Conservation (phyloP, 1,140 invertebrate species). For the Zaprionus africanus region DNA sequence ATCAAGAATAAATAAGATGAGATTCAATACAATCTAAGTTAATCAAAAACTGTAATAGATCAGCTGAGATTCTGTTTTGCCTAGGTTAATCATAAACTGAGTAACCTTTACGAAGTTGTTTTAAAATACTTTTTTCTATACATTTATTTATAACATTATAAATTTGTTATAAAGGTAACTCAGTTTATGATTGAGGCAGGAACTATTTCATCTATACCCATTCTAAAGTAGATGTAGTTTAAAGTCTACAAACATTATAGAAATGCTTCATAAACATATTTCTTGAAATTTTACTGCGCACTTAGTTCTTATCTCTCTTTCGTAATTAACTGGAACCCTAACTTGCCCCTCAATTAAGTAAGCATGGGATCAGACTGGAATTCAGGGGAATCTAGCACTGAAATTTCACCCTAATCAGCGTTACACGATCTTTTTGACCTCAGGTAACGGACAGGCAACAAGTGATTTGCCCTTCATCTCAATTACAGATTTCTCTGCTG, state of each 20-base stretch:
- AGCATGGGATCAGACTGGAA: neutral
- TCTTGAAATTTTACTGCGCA: neutral
- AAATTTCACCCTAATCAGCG: neutral
- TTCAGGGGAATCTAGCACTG: neutral
- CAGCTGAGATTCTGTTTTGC: neutral
- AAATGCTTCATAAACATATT: too few relatives aligned
- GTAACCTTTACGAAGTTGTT: neutral
- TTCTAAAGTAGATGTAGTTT: neutral
- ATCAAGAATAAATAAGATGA: too few relatives aligned
- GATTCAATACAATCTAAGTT: too few relatives aligned
- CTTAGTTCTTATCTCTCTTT: neutral
- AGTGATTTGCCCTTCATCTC: conserved; percentile 6
- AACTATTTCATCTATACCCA: too few relatives aligned
- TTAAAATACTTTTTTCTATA: neutral
- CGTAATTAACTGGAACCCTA: neutral
- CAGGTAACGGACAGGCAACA: neutral
- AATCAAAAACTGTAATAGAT: neutral
- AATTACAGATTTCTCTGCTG: neutral
- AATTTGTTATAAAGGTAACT: too few relatives aligned
- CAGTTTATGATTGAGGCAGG: too few relatives aligned
- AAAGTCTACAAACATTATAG: neutral
- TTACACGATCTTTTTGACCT: neutral
- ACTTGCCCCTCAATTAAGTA: conserved; percentile 2
- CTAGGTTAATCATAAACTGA: neutral
- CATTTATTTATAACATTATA: too few relatives aligned